Conservation (phyloP, 2,888 invertebrate species). For the Drosophila meridionalis region DNA sequence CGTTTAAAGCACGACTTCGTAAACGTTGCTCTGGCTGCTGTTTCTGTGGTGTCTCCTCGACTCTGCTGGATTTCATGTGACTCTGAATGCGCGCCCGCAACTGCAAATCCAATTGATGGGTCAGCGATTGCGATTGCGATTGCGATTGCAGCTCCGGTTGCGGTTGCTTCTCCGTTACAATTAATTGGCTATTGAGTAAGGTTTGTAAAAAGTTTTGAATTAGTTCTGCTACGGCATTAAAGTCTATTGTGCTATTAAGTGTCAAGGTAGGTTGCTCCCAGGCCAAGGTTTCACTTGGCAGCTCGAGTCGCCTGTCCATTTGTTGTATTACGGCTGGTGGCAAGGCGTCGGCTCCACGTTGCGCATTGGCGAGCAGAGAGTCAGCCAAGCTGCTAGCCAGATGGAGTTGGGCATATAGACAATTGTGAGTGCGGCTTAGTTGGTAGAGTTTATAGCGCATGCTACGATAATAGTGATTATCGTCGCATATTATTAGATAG, state of each 20-base stretch:
- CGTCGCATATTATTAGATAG: conserved; percentile 81
- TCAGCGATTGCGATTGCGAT: conserved; percentile 44
- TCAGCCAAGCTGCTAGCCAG: conserved; percentile 47
- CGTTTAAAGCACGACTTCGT: conserved; percentile 66
- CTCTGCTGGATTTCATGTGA: conserved; percentile 19
- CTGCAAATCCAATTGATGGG: conserved; percentile 73
- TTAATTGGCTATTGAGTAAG: conserved; percentile 8
- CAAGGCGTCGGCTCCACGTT: conserved; percentile 49
- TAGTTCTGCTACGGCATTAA: neutral
- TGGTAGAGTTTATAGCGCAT: conserved; percentile 83
- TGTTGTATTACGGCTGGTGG: conserved; percentile 65
- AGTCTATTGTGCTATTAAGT: conserved; percentile 12
- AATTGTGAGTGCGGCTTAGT: conserved; percentile 54
- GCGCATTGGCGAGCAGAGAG: conserved; percentile 65
- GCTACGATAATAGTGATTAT: conserved; percentile 83
- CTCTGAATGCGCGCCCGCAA: conserved; percentile 71
- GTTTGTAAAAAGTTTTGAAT: conserved; percentile 36
- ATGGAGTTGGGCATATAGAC: conserved; percentile 78
- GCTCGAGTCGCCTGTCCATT: conserved; percentile 77
- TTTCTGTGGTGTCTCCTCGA: neutral
- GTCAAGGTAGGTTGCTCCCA: conserved; percentile 71
- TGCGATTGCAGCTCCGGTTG: conserved; percentile 26
- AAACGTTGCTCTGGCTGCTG: conserved; percentile 30
- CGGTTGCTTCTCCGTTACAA: neutral
- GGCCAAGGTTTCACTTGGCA: conserved; percentile 35